Percentiles rank a stretch among this genome's conserved stretches.
Evolutionary conservation across 2,888 invertebrate genomes (phyloP).

Genomic region (Amphipoea oculea): DNA sequence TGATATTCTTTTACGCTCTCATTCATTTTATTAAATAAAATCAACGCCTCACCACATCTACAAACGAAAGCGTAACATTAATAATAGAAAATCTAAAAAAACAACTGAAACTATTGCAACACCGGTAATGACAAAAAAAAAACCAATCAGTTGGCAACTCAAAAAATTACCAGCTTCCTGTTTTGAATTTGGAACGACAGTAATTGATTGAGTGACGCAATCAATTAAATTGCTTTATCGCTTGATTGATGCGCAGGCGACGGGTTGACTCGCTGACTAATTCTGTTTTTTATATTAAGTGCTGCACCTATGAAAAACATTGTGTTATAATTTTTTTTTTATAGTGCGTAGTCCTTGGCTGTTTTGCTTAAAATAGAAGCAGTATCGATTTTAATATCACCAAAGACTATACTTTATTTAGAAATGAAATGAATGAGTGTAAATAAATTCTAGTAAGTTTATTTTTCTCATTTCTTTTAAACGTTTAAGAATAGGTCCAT

Average conservation of each 20-base stretch:
- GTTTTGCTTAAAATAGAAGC: background rate
- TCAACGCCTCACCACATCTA: background rate
- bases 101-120: slow-evolving; percentile 35
- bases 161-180: slow-evolving; percentile 68
- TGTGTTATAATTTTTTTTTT: slow-evolving; percentile 1
- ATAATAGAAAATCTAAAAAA: slow-evolving; percentile 20
- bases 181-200: slow-evolving; percentile 72
- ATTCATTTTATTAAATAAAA: background rate
- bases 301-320: slow-evolving; percentile 4
- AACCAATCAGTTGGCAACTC: slow-evolving; percentile 53
- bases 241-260: slow-evolving; percentile 75
- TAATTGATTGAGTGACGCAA: slow-evolving; percentile 77
- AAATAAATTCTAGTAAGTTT: background rate
- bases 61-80: slow-evolving; percentile 34
- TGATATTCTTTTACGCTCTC: background rate
- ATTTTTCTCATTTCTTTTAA: background rate
- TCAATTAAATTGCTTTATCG: slow-evolving; percentile 75
- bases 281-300: slow-evolving; percentile 45
- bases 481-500: slow-evolving; percentile 14
- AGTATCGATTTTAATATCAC: too few species aligned
- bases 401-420: too few species aligned
- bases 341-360: too few species aligned
- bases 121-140: slow-evolving; percentile 35
- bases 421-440: background rate
- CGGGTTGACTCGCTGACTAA: slow-evolving; percentile 53